Percentiles rank a stretch among this genome's conserved stretches.
phyloP scores from a whole-genome alignment of 2,888 invertebrate species.

The Hypolimnas misippus region DNA sequence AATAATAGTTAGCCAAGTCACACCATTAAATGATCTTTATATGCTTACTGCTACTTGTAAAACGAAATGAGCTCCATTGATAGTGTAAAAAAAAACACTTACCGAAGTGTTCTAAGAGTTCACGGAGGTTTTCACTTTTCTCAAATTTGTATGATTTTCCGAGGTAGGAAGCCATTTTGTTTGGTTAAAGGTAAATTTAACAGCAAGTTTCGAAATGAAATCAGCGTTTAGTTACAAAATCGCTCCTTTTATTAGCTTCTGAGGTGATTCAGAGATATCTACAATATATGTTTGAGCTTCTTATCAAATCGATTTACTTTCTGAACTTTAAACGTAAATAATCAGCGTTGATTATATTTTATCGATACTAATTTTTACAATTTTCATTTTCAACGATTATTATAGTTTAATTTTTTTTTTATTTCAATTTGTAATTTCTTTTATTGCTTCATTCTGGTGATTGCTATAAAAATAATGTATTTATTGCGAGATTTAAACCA shows the following conservation, averaged over 20 bases:
- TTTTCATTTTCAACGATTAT: not conserved
- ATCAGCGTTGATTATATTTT: slow-evolving; percentile 7
- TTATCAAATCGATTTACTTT: slow-evolving; percentile 18
- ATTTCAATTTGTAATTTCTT: too few species aligned
- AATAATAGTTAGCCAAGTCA: too few species aligned
- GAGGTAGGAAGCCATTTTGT: slow-evolving; percentile 53
- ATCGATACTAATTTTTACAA: slow-evolving; percentile 13
- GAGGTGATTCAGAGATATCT: slow-evolving; percentile 12
- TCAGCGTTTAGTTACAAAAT: not conserved
- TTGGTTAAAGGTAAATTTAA: slow-evolving; percentile 23
- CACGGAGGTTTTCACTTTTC: slow-evolving; percentile 54
- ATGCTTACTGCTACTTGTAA: too few species aligned
- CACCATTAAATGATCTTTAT: too few species aligned
- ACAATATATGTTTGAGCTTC: not conserved
- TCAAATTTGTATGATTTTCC: slow-evolving; percentile 53
- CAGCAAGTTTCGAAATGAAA: slow-evolving; percentile 14
- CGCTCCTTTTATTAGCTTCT: slow-evolving; percentile 26
- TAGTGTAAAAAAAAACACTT: slow-evolving; percentile 31
- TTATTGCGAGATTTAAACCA: too few species aligned
- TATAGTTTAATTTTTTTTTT: too few species aligned
- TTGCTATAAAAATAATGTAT: too few species aligned
- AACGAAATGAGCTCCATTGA: too few species aligned
- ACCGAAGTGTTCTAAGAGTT: slow-evolving; percentile 53
- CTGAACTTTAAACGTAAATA: slow-evolving; percentile 5
- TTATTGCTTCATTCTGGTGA: too few species aligned